phyloP scores from a whole-genome alignment of 2,797 vertebrate species.

The Valencia hispanica region DNA sequence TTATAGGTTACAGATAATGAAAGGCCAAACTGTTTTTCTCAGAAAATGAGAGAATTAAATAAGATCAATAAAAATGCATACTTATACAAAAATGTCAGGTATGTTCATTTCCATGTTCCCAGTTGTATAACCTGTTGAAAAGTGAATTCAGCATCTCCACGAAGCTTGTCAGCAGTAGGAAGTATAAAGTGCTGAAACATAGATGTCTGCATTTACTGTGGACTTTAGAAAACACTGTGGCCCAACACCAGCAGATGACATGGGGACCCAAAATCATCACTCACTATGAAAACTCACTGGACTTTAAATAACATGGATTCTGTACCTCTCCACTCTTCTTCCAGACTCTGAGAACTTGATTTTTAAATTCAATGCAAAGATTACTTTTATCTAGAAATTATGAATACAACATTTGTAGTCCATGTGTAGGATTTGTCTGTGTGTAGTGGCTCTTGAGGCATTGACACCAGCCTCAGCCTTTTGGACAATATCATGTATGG shows the following conservation, averaged over 20 bases:
- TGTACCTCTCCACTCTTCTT: background rate
- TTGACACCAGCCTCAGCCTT: background rate
- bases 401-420: background rate
- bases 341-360: background rate
- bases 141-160: no score
- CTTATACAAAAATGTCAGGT: no score
- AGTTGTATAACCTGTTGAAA: no score
- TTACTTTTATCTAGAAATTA: background rate
- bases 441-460: background rate
- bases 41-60: background rate
- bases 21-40: background rate
- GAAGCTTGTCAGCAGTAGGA: background rate
- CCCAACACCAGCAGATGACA: background rate
- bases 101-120: no score
- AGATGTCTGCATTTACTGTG: background rate
- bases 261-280: background rate
- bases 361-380: background rate
- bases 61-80: no score
- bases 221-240: background rate
- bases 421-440: background rate
- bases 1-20: no score
- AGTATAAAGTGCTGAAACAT: background rate
- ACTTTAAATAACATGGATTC: background rate
- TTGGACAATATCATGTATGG: background rate
- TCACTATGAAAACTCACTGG: background rate